Evolutionary conservation across 2,113 vertebrate species (phyloP).

Genomic region (Xenopus borealis): DNA sequence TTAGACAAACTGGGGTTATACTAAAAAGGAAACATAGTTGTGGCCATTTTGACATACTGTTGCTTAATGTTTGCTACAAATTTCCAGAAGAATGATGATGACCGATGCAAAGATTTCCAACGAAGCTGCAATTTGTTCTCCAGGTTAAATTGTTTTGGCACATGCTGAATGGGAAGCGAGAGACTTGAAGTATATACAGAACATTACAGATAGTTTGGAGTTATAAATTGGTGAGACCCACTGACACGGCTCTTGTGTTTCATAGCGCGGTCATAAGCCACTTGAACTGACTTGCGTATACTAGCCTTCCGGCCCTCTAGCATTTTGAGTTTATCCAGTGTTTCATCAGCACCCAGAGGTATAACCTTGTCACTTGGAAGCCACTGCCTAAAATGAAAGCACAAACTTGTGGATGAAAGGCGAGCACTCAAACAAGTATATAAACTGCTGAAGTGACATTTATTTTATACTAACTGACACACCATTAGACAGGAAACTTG

Average conservation of each 20-base stretch:
- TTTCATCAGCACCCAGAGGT: conserved; percentile 86
- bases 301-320: conserved; percentile 93
- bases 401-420: too few relatives aligned
- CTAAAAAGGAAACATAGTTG: background rate
- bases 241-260: conserved; percentile 88
- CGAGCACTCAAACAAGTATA: too few relatives aligned
- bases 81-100: too few relatives aligned
- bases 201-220: conserved; percentile 76
- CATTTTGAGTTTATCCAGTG: conserved; percentile 92
- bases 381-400: conserved; percentile 81
- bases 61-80: background rate
- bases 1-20: background rate
- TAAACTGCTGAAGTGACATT: too few relatives aligned
- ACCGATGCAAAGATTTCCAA: background rate
- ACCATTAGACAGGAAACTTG: too few relatives aligned
- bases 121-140: background rate
- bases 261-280: conserved; percentile 94
- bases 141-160: background rate
- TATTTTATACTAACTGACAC: too few relatives aligned
- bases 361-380: conserved; percentile 88
- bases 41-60: background rate
- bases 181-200: background rate
- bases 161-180: background rate
- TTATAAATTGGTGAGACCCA: conserved; percentile 80
- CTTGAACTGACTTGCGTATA: conserved; percentile 95